Percentiles rank a stretch among this genome's conserved stretches.
Conservation (phyloP, 2,888 invertebrate genomes). For the Cryptus viduatorius region DNA sequence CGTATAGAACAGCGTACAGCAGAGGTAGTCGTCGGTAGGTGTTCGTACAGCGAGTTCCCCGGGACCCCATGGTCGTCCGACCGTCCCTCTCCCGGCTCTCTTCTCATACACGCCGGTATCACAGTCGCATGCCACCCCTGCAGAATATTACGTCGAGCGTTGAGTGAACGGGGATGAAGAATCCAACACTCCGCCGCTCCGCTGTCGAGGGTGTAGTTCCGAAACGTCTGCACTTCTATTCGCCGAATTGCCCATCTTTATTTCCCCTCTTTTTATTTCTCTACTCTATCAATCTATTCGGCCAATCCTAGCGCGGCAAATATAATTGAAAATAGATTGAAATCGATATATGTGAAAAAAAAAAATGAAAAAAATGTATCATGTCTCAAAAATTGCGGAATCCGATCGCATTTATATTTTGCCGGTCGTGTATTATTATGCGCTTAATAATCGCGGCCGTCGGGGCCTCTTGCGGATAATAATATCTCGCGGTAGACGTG, state of each 20-base stretch:
- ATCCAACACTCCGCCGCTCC: constrained; percentile 29
- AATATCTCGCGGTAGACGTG: constrained; percentile 67
- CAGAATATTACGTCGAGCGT: constrained; percentile 78
- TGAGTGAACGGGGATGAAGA: constrained; percentile 79
- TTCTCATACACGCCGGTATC: constrained; percentile 64
- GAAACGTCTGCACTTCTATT: constrained; percentile 73
- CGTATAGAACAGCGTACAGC: constrained; percentile 45
- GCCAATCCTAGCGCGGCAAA: constrained; percentile 45
- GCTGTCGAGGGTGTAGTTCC: constrained; percentile 80
- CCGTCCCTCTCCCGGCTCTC: constrained; percentile 72
- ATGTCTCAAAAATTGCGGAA: constrained; percentile 25
- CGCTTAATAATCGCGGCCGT: constrained; percentile 63
- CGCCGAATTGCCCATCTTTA: constrained; percentile 65
- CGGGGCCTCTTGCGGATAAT: constrained; percentile 57
- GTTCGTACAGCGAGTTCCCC: constrained; percentile 72
- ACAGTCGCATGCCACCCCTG: constrained; percentile 68
- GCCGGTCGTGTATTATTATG: constrained; percentile 54
- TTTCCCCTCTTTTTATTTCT: constrained; percentile 33
- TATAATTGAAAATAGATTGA: constrained; percentile 69
- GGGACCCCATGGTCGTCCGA: constrained; percentile 74
- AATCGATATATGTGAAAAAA: constrained; percentile 61
- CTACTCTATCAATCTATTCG: constrained; percentile 38
- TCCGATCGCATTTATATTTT: constrained; percentile 50
- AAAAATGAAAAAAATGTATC: constrained; percentile 55
- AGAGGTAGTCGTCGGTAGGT: constrained; percentile 64